Evolutionary conservation across 2,888 invertebrate genomes (phyloP).

Genomic region (Laothoe populi): DNA sequence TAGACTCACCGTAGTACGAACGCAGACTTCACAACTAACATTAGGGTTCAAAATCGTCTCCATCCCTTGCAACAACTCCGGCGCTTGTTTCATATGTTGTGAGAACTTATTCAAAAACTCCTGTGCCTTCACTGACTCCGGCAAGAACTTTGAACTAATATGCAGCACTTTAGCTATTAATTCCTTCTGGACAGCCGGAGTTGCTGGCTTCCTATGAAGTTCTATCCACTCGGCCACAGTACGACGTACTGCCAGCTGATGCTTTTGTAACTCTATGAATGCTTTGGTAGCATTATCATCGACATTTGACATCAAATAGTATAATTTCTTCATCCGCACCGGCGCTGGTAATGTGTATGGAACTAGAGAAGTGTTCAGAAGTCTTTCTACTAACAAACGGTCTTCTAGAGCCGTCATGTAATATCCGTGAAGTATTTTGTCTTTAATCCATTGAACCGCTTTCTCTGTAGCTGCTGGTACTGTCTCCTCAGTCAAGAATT

Average conservation of each 20-base stretch:
- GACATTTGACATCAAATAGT: constrained; percentile 95
- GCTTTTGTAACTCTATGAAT: constrained; percentile 94
- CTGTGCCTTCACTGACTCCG: constrained; percentile 96
- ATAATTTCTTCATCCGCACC: constrained; percentile 96
- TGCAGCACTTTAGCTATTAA: constrained; percentile 87
- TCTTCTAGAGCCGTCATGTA: constrained; percentile 95
- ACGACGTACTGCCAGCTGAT: constrained; percentile 93
- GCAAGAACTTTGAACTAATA: constrained; percentile 91
- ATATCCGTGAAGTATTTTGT: constrained; percentile 96
- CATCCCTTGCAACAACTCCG: constrained; percentile 89
- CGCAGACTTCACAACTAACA: constrained; percentile 97
- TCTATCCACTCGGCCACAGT: constrained; percentile 95
- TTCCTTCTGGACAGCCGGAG: constrained; percentile 89
- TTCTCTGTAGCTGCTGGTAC: constrained; percentile 93
- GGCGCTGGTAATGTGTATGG: constrained; percentile 95
- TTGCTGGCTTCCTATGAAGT: constrained; percentile 89
- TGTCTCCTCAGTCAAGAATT: constrained; percentile 92
- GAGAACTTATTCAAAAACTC: constrained; percentile 95
- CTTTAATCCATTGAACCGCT: constrained; percentile 98
- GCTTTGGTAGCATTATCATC: constrained; percentile 97
- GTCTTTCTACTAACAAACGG: constrained; percentile 94
- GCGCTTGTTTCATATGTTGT: constrained; percentile 89
- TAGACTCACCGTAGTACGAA: constrained; percentile 91
- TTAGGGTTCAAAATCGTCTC: constrained; percentile 94
- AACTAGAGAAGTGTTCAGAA: constrained; percentile 97